These are phyloP conservation scores for Drosophila mettleri DNA, from an alignment of 2,888 invertebrate species.

Conservation along the genomic window DNA sequence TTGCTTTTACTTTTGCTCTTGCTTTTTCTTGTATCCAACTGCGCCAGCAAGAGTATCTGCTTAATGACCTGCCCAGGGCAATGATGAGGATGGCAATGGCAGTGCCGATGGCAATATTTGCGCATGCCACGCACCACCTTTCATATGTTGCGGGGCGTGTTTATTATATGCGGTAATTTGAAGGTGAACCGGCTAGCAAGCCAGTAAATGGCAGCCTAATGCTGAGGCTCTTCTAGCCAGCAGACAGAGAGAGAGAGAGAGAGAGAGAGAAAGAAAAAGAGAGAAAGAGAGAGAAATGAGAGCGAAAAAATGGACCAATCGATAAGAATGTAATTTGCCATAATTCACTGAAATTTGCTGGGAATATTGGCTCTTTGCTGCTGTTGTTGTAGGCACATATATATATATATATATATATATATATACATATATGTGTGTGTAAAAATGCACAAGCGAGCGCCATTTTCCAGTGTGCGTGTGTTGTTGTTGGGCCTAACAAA, in stretches of 20 bases:
- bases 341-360: conserved; percentile 80
- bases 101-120: conserved; percentile 40
- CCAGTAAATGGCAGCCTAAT: conserved; percentile 30
- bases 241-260: background rate
- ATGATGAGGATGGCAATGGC: conserved; percentile 37
- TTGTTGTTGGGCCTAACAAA: conserved; percentile 37
- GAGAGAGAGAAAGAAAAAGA: conserved; percentile 7
- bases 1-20: too few species aligned
- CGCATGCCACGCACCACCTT: conserved; percentile 59
- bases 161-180: conserved; percentile 53
- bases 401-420: conserved; percentile 9
- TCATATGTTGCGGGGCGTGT: conserved; percentile 64
- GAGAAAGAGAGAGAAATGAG: background rate
- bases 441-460: conserved; percentile 23
- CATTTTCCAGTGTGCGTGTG: conserved; percentile 4
- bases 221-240: conserved; percentile 11
- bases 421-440: conserved; percentile 7
- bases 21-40: background rate
- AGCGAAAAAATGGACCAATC: conserved; percentile 69
- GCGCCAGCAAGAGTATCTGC: conserved; percentile 37
- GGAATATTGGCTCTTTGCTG: conserved; percentile 63
- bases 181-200: conserved; percentile 30
- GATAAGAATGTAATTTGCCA: conserved; percentile 83
- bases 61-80: conserved; percentile 22
- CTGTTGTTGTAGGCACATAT: conserved; percentile 14